Conservation (phyloP, 2,113 vertebrate species). For the Taxidea taxus region DNA sequence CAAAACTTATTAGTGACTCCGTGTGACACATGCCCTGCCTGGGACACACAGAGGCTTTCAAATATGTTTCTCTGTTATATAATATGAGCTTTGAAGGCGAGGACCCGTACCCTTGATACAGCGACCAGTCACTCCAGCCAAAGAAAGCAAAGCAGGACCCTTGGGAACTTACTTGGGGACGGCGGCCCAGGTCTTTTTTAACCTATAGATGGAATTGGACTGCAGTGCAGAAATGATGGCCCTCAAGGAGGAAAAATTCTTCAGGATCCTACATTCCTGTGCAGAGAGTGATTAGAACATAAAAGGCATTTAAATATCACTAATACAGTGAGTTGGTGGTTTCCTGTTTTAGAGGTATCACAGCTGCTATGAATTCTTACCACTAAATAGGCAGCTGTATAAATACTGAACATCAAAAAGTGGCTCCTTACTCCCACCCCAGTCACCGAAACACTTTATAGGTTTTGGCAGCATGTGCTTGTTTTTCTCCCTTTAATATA, state of each 20-base stretch:
- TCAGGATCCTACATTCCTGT: slow-evolving; percentile 96
- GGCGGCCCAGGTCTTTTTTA: slow-evolving; percentile 92
- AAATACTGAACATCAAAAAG: slow-evolving; percentile 79
- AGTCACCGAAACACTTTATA: slow-evolving; percentile 63
- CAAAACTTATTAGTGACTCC: background rate
- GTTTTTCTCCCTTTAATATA: slow-evolving; percentile 77
- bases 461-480: slow-evolving; percentile 72
- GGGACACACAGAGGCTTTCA: background rate
- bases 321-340: slow-evolving; percentile 43
- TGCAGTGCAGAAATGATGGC: slow-evolving; percentile 95
- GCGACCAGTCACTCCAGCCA: background rate
- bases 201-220: slow-evolving; percentile 94
- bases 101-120: background rate
- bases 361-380: slow-evolving; percentile 74
- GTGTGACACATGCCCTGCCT: background rate
- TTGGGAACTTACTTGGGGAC: slow-evolving; percentile 90
- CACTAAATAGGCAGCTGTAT: slow-evolving; percentile 79
- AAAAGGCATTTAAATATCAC: slow-evolving; percentile 77
- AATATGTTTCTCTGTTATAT: background rate
- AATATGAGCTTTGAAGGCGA: background rate
- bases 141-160: background rate
- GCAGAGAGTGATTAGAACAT: slow-evolving; percentile 69
- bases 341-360: slow-evolving; percentile 71
- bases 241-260: slow-evolving; percentile 96
- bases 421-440: slow-evolving; percentile 45